Percentiles rank a stretch among this genome's conserved stretches.
These are phyloP conservation scores for Conus ventricosus DNA, from an alignment of 1,140 invertebrate genomes.

Conservation along the genomic window DNA sequence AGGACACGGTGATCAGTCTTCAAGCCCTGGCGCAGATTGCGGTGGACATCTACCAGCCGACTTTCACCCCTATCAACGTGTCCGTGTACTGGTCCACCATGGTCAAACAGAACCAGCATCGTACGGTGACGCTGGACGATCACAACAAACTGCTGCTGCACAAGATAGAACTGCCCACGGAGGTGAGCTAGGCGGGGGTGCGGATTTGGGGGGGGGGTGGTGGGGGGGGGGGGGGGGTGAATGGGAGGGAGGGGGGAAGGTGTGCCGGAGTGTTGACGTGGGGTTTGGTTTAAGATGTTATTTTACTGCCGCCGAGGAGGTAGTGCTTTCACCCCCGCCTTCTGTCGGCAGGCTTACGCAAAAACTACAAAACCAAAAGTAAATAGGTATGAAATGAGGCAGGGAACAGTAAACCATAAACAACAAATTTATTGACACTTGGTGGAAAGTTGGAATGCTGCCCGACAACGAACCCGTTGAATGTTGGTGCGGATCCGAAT, in stretches of 20 bases:
- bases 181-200: neutral
- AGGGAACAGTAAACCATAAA: too few species aligned
- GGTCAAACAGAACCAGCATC: neutral
- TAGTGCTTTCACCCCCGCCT: too few species aligned
- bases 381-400: too few species aligned
- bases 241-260: neutral
- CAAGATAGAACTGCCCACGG: conserved; percentile 31
- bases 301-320: too few species aligned
- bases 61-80: conserved; percentile 20
- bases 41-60: neutral
- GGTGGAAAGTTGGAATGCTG: too few species aligned
- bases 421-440: too few species aligned
- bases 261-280: neutral
- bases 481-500: too few species aligned
- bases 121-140: conserved; percentile 41
- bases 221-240: neutral
- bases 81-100: conserved; percentile 7
- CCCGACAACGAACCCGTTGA: too few species aligned
- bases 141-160: conserved; percentile 52
- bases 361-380: too few species aligned
- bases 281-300: too few species aligned
- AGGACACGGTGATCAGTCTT: conserved; percentile 54
- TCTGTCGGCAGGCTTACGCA: too few species aligned
- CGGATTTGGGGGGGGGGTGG: too few species aligned
- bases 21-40: conserved; percentile 41